Base-by-base conservation (phyloP, 2,888 invertebrate species). In the Zaprionus obscuricornis region DNA sequence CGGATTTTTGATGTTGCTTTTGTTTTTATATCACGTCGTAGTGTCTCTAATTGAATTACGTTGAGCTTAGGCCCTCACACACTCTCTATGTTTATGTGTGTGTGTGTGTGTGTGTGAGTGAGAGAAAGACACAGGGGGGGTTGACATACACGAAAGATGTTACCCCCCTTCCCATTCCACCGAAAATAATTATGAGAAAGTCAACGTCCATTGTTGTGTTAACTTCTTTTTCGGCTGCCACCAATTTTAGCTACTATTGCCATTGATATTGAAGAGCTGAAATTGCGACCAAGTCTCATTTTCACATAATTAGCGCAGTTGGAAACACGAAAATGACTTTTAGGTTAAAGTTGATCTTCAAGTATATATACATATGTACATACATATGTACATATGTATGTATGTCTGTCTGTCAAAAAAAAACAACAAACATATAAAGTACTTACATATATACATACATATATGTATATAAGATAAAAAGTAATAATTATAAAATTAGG, bases 171-270 rank as follows among this genome's bases (percentile, higher is more conserved):
- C n/a, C n/a, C n/a, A n/a, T n/a, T n/a, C n/a, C n/a, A n/a, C n/a
- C 54, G 47, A 57, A 66, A 74, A 74, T 77, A 77, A 78, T 75
- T 77, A 77, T 78, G 78, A 63, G 76, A 78, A 77, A 78, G 56
- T 66, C 57, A 57, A 75, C 78, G 70, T 73, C 74, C 72, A 77
- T 75, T 75, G 75, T 75, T 66, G 51, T 37, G 46, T 62, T 40
- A 36, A 49, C 51, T 50, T 20, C 52, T 55, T 54, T 58, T 59
- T 70, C 6, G 66, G 63, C 66, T 66, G 33, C 46, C 71, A 50
- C 66, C 36, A n/a, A n/a, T n/a, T n/a, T 22, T 39, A 11, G 33
- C 5, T 16, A 6, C 51, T 43, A 63, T 51, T 58, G 62, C 50
- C 47, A 46, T 33, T 49, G 55, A 49, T 57, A 70, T 70, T 62